Percentiles rank a stretch among this genome's conserved stretches.
Conservation (phyloP, 2,797 vertebrate genomes). For the Karalla daura region DNA sequence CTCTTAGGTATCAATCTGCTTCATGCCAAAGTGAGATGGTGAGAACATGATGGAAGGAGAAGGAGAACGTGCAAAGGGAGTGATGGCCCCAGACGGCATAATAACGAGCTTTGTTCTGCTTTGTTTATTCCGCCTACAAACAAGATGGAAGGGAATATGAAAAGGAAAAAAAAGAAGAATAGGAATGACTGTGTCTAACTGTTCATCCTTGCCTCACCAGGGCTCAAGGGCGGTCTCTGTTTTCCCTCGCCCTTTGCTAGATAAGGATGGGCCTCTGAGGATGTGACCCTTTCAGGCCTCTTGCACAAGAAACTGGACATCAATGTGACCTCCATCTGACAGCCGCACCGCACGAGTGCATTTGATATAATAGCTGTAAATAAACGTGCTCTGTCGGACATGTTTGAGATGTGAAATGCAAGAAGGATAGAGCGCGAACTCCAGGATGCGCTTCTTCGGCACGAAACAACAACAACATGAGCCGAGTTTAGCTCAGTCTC, state of each 20-base stretch:
- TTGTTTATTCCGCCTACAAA: slow-evolving; percentile 69
- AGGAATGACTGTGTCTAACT: slow-evolving; percentile 67
- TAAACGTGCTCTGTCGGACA: neutral
- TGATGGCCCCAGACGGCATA: slow-evolving; percentile 54
- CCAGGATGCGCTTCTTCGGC: no score
- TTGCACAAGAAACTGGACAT: slow-evolving; percentile 29
- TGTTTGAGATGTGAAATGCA: no score
- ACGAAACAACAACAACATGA: no score
- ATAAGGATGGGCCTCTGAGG: slow-evolving; percentile 54
- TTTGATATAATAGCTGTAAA: slow-evolving; percentile 11
- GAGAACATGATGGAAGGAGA: slow-evolving; percentile 49
- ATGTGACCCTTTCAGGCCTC: slow-evolving; percentile 50
- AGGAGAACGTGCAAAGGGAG: slow-evolving; percentile 32
- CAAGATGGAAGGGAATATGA: slow-evolving; percentile 36
- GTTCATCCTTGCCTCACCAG: slow-evolving; percentile 59
- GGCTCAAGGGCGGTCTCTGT: slow-evolving; percentile 59
- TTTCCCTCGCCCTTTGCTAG: slow-evolving; percentile 48
- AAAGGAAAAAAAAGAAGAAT: slow-evolving; percentile 59
- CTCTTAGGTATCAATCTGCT: slow-evolving; percentile 28
- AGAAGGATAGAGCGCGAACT: no score
- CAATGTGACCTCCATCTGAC: slow-evolving; percentile 49
- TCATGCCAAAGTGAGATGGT: slow-evolving; percentile 36
- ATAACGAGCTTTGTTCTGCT: slow-evolving; percentile 75
- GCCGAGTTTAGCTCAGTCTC: no score
- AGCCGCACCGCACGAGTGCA: slow-evolving; percentile 2